A percentile compares a stretch with the other conserved stretches of the same genome.
These are phyloP conservation scores for Atractosteus spatula DNA, from an alignment of 2,113 vertebrate species.

Conservation along the genomic window DNA sequence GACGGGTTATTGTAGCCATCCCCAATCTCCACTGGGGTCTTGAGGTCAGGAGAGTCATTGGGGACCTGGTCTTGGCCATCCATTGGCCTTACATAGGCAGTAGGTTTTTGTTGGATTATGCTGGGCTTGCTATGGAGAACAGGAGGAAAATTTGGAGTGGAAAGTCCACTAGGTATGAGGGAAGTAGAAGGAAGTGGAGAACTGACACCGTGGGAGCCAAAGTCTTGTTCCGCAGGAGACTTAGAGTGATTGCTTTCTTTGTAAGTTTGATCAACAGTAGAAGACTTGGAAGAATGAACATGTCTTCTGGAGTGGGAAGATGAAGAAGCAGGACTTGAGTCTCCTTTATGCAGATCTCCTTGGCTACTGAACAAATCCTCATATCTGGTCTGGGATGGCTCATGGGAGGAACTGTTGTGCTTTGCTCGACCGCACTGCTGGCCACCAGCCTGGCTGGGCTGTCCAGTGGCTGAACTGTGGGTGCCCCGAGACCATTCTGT, in stretches of 20 bases:
- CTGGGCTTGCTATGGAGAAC: slow-evolving; percentile 81
- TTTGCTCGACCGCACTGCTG: slow-evolving; percentile 71
- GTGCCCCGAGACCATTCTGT: slow-evolving; percentile 78
- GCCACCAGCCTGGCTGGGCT: slow-evolving; percentile 55
- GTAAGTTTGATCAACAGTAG: slow-evolving; percentile 61
- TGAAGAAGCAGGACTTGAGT: slow-evolving; percentile 68
- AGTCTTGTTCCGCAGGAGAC: slow-evolving; percentile 75
- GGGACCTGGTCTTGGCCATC: slow-evolving; percentile 90
- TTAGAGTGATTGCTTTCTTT: slow-evolving; percentile 76
- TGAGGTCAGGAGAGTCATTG: slow-evolving; percentile 83
- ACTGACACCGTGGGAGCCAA: slow-evolving; percentile 64
- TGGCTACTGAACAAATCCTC: slow-evolving; percentile 82
- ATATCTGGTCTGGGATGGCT: slow-evolving; percentile 71
- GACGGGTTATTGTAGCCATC: slow-evolving; percentile 76
- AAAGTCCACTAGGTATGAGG: slow-evolving; percentile 75
- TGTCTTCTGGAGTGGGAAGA: slow-evolving; percentile 72
- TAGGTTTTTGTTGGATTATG: slow-evolving; percentile 86
- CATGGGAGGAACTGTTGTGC: slow-evolving; percentile 61
- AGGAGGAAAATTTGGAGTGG: slow-evolving; percentile 79
- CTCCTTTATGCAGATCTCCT: slow-evolving; percentile 81
- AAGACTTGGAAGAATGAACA: slow-evolving; percentile 59
- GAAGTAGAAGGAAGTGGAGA: slow-evolving; percentile 87
- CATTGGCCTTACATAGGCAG: slow-evolving; percentile 89
- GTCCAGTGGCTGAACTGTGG: slow-evolving; percentile 58
- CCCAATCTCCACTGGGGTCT: slow-evolving; percentile 79